These are phyloP conservation scores for Hydrozoanthus gracilis DNA, from an alignment of 92 coral and sea anemone species.

Conservation along the genomic window DNA sequence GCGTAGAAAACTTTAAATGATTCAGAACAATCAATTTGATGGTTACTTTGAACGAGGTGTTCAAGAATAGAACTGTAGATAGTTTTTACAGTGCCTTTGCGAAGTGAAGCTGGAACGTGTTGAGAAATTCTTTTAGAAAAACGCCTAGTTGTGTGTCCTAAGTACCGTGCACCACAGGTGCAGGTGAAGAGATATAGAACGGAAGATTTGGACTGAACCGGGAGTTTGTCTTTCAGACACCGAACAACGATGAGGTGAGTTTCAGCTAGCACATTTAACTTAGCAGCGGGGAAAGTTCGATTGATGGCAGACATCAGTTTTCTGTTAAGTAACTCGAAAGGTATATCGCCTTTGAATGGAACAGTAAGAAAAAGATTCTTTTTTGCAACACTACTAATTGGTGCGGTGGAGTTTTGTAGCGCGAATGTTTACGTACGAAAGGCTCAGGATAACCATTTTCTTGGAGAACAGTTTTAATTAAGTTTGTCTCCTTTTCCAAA, in stretches of 20 bases:
- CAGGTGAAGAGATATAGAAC: background rate
- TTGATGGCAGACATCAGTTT: background rate
- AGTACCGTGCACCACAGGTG: background rate
- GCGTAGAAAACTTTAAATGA: background rate
- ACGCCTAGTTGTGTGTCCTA: no score
- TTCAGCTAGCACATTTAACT: background rate
- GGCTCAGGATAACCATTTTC: background rate
- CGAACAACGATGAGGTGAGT: background rate
- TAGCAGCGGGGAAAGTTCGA: background rate
- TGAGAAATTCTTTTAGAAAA: background rate
- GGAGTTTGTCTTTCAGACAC: background rate
- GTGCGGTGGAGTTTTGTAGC: background rate
- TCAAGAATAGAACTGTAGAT: no score
- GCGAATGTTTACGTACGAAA: background rate
- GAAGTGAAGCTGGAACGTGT: background rate
- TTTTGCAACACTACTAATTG: background rate
- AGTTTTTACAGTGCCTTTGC: background rate
- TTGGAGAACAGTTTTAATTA: rapidly evolving
- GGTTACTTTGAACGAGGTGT: background rate
- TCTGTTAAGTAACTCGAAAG: background rate
- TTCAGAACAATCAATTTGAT: background rate
- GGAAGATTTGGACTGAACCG: background rate
- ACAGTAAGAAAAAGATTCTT: background rate
- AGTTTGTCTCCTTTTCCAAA: rapidly evolving
- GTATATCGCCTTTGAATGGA: background rate